Conservation (phyloP, 2,888 invertebrate genomes). For the Lycaena phlaeas region DNA sequence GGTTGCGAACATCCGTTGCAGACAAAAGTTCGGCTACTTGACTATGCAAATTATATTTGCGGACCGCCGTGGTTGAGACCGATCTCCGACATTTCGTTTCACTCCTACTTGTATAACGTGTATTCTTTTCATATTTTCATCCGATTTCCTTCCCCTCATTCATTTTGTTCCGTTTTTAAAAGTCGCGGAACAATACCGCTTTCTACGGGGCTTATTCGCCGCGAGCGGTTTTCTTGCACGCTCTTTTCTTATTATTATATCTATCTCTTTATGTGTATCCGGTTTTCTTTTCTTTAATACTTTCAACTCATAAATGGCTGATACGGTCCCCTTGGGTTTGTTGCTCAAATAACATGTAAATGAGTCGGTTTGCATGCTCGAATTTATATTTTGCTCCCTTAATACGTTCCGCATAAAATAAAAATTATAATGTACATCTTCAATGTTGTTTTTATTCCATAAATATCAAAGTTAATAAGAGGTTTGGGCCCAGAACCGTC, state of each 20-base stretch:
- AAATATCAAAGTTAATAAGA: slow-evolving; percentile 4
- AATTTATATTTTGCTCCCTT: slow-evolving; percentile 41
- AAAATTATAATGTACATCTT: slow-evolving; percentile 6
- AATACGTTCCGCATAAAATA: slow-evolving; percentile 5
- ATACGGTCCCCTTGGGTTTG: slow-evolving; percentile 68
- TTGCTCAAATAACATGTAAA: slow-evolving; percentile 70
- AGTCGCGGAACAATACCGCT: slow-evolving; percentile 67
- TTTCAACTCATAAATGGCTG: slow-evolving; percentile 70
- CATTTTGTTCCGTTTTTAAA: slow-evolving; percentile 68
- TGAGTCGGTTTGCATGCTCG: slow-evolving; percentile 53
- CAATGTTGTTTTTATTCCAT: slow-evolving; percentile 6
- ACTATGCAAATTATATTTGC: slow-evolving; percentile 75
- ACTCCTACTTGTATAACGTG: slow-evolving; percentile 63
- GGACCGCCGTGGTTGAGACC: slow-evolving; percentile 64
- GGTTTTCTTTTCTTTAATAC: slow-evolving; percentile 70
- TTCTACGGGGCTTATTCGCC: slow-evolving; percentile 65
- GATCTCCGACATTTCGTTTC: slow-evolving; percentile 70
- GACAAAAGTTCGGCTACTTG: slow-evolving; percentile 72
- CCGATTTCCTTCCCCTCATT: slow-evolving; percentile 70
- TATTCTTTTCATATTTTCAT: slow-evolving; percentile 74
- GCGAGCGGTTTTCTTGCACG: slow-evolving; percentile 66
- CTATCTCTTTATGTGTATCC: slow-evolving; percentile 57
- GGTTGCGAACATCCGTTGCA: slow-evolving; percentile 68
- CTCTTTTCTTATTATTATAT: slow-evolving; percentile 62
- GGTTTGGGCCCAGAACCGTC: background rate